Evolutionary conservation across 2,113 vertebrate genomes (phyloP).

Genomic region (Orycteropus afer): DNA sequence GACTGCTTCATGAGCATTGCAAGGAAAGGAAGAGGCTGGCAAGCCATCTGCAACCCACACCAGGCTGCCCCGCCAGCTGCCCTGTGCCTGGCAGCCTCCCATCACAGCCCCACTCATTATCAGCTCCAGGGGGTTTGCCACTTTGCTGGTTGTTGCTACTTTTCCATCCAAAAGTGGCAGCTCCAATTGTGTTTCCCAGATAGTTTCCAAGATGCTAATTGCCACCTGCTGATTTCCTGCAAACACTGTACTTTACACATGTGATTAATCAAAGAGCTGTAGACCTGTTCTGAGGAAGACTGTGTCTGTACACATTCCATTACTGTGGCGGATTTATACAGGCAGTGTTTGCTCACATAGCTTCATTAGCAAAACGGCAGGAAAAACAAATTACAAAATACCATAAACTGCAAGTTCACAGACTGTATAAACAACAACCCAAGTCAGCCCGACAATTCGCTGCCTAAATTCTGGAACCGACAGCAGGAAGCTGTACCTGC

Average conservation of each 20-base stretch:
- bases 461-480: neutral
- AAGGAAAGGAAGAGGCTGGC: neutral
- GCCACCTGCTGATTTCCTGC: conserved; percentile 72
- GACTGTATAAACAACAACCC: conserved; percentile 2
- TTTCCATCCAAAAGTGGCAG: conserved; percentile 58
- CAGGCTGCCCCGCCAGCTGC: neutral
- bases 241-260: conserved; percentile 67
- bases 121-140: neutral
- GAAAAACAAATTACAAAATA: conserved; percentile 67
- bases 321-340: conserved; percentile 13
- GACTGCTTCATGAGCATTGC: too few relatives aligned
- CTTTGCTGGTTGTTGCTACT: neutral
- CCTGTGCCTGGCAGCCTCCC: neutral
- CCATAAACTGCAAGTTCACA: conserved; percentile 49
- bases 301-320: neutral
- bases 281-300: neutral
- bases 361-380: conserved; percentile 43
- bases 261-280: conserved; percentile 73
- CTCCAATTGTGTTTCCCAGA: conserved; percentile 56
- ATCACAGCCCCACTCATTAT: neutral
- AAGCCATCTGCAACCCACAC: neutral
- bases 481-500: neutral
- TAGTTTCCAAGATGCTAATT: conserved; percentile 70
- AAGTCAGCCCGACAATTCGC: neutral
- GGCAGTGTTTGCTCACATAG: conserved; percentile 70